These are phyloP conservation scores for Helicoverpa assulta DNA, from an alignment of 2,888 invertebrate species.

Conservation along the genomic window DNA sequence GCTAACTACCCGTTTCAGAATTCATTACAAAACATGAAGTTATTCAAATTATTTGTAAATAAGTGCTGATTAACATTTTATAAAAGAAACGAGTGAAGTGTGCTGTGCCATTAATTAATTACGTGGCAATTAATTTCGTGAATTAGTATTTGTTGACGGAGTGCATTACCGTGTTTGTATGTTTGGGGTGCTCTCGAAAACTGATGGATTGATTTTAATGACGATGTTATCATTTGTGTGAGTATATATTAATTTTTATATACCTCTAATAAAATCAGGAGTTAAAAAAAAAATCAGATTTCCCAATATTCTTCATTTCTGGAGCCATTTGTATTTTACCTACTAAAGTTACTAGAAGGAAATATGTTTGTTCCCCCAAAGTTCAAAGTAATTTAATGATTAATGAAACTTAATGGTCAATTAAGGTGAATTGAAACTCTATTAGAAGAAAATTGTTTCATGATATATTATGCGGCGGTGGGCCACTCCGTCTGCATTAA, in stretches of 20 bases:
- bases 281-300: no score
- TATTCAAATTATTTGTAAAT: constrained; percentile 49
- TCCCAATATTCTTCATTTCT: no score
- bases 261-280: no score
- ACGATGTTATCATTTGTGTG: no score
- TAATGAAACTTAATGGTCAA: constrained; percentile 1
- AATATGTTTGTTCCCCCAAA: not conserved
- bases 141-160: not conserved
- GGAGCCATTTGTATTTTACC: no score
- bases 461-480: constrained; percentile 1
- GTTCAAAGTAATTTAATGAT: constrained; percentile 1
- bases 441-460: not conserved
- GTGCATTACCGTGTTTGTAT: not conserved
- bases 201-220: not conserved
- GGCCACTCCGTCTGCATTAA: not conserved
- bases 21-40: constrained; percentile 53
- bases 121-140: constrained; percentile 6
- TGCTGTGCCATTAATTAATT: constrained; percentile 14
- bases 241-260: not conserved
- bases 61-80: constrained; percentile 42
- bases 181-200: not conserved
- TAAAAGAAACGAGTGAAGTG: constrained; percentile 19
- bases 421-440: constrained; percentile 1
- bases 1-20: constrained; percentile 47
- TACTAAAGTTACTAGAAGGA: not conserved